Evolutionary conservation across 2,113 vertebrate species (phyloP), one percentile per base, ranked within the genome.

Genomic region (Alexandromys fortis): DNA sequence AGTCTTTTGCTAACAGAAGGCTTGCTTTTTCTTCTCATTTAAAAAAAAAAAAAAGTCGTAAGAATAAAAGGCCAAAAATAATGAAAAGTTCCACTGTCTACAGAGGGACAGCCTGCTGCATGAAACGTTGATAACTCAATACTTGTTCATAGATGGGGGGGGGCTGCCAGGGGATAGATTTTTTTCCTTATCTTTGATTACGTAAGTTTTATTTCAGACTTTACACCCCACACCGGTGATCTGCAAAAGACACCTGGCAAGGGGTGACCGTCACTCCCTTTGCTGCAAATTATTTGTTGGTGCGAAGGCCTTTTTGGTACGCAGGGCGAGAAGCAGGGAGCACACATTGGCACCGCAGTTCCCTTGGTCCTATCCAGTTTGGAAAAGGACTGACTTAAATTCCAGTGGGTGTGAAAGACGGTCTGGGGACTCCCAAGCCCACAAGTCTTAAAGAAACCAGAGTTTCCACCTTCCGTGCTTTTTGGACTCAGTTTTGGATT

Each of bases 391-490:
- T 75, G 93, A 77, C 7, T 86, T 35, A 79, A 65, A 88, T 97
- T 98, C 97, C 98, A 93, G 67, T 33, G 38, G 82, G 94, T 93
- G 94, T 95, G 96, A 89, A 70, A 96, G 97, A 97, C 92, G 35
- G 88, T 70, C 92, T 67, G 96, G 92, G 89, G 97, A 97, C 96
- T 97, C 98, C 96, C 72, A 76, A 17, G 26, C 0, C 90, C 17
- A 77, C 13, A 89, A 61, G 78, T 96, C 88, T 99, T 99, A 99
- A 98, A 99, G 99, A 98, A 99, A 99, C 99, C 99, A 99, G 98
- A 99, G 99, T 99, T 99, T 99, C 99, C 99, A 99, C 94, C 99
- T 99, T 83, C 99, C 99, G 0, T 99, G 99, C 99, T 99, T 99
- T 99, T 99, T 99, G 97, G 99, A 99, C 98, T 99, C 99, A 86